Base-by-base conservation (phyloP, 2,113 vertebrate genomes). In the Lanius collurio region DNA sequence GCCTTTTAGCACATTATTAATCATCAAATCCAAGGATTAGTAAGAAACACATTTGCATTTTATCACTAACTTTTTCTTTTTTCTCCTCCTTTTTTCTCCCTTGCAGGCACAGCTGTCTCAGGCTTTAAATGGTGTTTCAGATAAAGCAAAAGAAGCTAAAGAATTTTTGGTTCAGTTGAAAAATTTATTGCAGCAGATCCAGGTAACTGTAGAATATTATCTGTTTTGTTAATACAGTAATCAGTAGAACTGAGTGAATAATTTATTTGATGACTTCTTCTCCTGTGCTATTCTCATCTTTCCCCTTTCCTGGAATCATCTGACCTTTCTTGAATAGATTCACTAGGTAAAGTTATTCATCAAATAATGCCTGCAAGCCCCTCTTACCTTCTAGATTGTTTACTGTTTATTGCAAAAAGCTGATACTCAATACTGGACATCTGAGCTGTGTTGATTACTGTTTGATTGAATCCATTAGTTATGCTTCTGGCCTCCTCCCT, bases 71-170 rank as follows among this genome's bases (percentile, higher is more conserved):
- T 89, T 89, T 87, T 62, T 33, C 49, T 46, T 31, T 26, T 49
- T 42, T n/a, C 23, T 2, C 7, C 7, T 12, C 5, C 2, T 11
- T 9, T 65, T 62, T 81, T 30, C 82, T 57, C 62, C 57, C 69
- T 94, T 93, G 55, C 98, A 99, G 99, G 98, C 99, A 85, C 99
- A 99, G 92, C 97, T 99, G 33, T 99, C 99, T 90, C 99, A 99
- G 97, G 99, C 99, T 63, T 98, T 99, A 95, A 99, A 99, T 47
- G 99, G 99, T 11, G 98, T 99, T 91, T 99, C 99, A 1, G 99
- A 99, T 88, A 99, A 99, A 98, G 99, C 99, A 50, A 99, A 99
- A 90, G 99, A 99, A 84, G 99, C 99, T 15, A 99, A 99, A 96
- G 99, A 99, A 96, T 99, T 99, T 95, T 98, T 99, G 97, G 98